Conservation (phyloP, 2,797 vertebrate species). For the Sylvilagus floridanus region DNA sequence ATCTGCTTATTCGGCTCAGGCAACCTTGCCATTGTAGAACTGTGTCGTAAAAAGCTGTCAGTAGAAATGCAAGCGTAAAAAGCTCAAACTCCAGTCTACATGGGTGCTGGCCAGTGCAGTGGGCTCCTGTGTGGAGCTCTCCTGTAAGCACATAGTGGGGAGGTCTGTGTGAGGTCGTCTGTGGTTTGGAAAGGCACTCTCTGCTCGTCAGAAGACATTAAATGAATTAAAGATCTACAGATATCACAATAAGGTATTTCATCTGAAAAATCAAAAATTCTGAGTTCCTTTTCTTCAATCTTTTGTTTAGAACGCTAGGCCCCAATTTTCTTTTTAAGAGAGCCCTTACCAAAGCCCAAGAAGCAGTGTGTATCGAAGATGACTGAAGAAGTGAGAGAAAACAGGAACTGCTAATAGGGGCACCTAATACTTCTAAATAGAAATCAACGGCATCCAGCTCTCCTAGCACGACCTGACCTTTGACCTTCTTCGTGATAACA, state of each 20-base stretch:
- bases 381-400: slow-evolving; percentile 63
- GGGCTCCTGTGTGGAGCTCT: background rate
- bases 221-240: slow-evolving; percentile 51
- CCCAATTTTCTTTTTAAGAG: background rate
- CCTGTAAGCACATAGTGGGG: background rate
- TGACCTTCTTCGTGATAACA: slow-evolving; percentile 43
- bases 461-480: background rate
- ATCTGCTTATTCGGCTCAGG: slow-evolving; percentile 51
- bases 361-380: slow-evolving; percentile 36
- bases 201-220: background rate
- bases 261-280: slow-evolving; percentile 55
- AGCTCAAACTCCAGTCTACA: background rate
- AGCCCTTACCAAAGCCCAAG: slow-evolving; percentile 47
- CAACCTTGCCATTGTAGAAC: slow-evolving; percentile 27
- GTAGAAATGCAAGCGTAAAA: background rate
- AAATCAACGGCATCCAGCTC: slow-evolving; percentile 61
- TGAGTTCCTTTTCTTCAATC: slow-evolving; percentile 6
- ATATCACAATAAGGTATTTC: slow-evolving; percentile 4
- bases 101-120: background rate
- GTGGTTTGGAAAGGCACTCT: slow-evolving; percentile 41
- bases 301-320: slow-evolving; percentile 46
- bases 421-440: slow-evolving; percentile 7
- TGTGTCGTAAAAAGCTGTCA: slow-evolving; percentile 37
- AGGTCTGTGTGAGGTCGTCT: background rate
- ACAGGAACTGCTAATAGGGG: background rate